A percentile compares a stretch with the other conserved stretches of the same genome.
These are phyloP conservation scores for Saguinus midas DNA, from an alignment of 2,113 vertebrate genomes.

Conservation along the genomic window DNA sequence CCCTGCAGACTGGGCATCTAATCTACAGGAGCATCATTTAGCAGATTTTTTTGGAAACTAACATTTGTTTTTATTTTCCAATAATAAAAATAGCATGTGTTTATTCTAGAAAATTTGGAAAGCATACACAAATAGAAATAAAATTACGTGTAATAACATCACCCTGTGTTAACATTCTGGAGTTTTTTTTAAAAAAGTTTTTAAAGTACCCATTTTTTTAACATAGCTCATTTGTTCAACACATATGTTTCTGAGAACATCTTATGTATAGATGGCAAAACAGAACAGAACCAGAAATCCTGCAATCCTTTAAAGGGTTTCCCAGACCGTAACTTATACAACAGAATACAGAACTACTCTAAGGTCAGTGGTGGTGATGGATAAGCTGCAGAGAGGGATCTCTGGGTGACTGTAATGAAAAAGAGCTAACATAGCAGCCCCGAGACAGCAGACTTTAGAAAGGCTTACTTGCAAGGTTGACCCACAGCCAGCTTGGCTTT, in stretches of 20 bases:
- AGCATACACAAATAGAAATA: neutral
- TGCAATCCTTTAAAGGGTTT: neutral
- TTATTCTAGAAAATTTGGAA: conserved; percentile 20
- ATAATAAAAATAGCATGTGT: neutral
- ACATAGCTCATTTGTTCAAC: neutral
- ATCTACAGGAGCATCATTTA: neutral
- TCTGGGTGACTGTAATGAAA: neutral
- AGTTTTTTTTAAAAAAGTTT: conserved; percentile 38
- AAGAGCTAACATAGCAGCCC: too few relatives aligned
- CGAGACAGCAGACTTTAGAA: neutral
- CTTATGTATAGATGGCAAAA: neutral
- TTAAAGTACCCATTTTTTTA: neutral
- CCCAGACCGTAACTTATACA: neutral
- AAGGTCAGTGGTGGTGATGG: neutral
- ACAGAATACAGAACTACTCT: neutral
- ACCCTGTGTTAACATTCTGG: neutral
- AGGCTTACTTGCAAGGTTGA: neutral
- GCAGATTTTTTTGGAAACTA: neutral
- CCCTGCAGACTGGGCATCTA: neutral
- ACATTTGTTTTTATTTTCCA: neutral
- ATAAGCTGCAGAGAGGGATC: neutral
- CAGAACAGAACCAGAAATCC: neutral
- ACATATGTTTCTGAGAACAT: neutral
- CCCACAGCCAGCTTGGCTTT: neutral
- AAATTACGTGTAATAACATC: neutral